Evolutionary conservation across 2,797 vertebrate species (phyloP), one percentile per base, ranked within the genome.

Genomic region (Miichthys miiuy): DNA sequence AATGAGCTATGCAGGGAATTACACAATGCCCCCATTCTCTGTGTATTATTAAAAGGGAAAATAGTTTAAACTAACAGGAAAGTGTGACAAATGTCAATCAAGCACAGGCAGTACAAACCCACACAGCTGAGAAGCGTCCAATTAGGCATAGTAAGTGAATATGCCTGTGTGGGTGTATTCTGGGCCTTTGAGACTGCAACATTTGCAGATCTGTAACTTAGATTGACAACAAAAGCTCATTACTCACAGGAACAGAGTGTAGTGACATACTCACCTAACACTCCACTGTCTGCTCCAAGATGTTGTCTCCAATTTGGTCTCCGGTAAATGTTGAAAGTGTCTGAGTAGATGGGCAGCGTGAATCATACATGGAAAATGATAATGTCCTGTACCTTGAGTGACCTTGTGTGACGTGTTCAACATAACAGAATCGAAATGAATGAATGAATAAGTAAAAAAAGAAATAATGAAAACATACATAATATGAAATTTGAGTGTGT

Each of bases 381-480:
- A 93, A 91, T 94, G 94, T 96, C 96, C 95, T 96, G 96, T 95
- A 96, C 94, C 96, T 96, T 96, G 94, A 89, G 87, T 94, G 96
- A 96, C 96, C 96, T 97, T 96, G 93, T 79, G 94, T 96, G 93
- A 95, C 58, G 88, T 94, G 95, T 93, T 96, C 88, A 96, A 97
- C 96, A 96, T 90, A 91, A 87, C 42, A 87, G 18, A 85, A 88
- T 1, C 60, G 14, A 87, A 90, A 91, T 68, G n/a, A 88, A 88
- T 46, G 18, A 83, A 83, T 38, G 34, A 38, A 38, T 46, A 57
- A 57, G 30, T 67, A 55, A 77, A 88, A 94, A 95, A 79, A 52
- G 0, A 67, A 78, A 90, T 94, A 77, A 95, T 86, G 93, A 96
- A 78, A 71, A 93, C 88, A 91, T 94, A 95, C 94, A 95, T 80